A percentile compares a stretch with the other conserved stretches of the same genome.
Evolutionary conservation across 2,113 vertebrate species (phyloP).

Genomic region (Gavia stellata): DNA sequence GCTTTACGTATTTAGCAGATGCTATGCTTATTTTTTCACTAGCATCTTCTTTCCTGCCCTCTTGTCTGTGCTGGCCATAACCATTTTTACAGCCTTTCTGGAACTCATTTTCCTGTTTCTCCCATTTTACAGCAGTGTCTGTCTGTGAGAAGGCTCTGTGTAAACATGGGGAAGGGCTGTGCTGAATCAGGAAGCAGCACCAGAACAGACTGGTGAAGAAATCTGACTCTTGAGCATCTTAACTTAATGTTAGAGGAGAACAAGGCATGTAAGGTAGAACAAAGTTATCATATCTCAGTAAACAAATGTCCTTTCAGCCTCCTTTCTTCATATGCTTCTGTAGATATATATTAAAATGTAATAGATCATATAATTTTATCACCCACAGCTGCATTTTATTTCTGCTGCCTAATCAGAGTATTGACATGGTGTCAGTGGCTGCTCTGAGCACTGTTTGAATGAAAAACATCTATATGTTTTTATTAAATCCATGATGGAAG

Average conservation of each 20-base stretch:
- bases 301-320: not conserved
- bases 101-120: not conserved
- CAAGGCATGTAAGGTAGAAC: not conserved
- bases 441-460: not conserved
- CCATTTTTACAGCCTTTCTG: not conserved
- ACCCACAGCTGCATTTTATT: not conserved
- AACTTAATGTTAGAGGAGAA: not conserved
- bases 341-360: not conserved
- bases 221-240: not conserved
- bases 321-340: not conserved
- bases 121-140: not conserved
- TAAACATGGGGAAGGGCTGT: rapidly evolving
- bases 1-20: not conserved
- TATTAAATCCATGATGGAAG: not conserved
- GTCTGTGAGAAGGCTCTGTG: not conserved
- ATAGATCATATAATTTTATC: not conserved
- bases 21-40: not conserved
- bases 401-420: not conserved
- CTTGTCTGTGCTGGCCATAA: not conserved
- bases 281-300: not conserved
- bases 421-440: not conserved
- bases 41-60: not conserved
- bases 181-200: not conserved
- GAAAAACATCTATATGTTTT: not conserved
- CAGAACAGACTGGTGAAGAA: not conserved